phyloP scores from a whole-genome alignment of 2,888 invertebrate genomes.

The Cephus sareptanus region DNA sequence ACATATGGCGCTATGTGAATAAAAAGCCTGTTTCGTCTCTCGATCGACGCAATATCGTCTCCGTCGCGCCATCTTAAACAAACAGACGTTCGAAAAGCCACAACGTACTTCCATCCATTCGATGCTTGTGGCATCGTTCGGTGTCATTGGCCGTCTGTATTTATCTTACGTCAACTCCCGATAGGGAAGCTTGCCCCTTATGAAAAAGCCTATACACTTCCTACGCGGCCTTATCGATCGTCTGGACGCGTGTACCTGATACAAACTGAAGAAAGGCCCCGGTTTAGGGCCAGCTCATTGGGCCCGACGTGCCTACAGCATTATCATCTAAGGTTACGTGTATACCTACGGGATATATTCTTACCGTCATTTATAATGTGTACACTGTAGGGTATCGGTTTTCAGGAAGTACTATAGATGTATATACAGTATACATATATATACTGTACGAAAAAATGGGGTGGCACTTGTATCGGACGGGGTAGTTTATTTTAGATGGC shows the following conservation, averaged over 20 bases:
- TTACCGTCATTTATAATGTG: background rate
- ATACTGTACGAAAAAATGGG: background rate
- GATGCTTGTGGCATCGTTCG: background rate
- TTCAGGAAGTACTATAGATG: background rate
- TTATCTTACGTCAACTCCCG: conserved; percentile 39
- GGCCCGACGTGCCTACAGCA: background rate
- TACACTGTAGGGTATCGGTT: background rate
- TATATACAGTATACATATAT: background rate
- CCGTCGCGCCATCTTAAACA: background rate
- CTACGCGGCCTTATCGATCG: background rate
- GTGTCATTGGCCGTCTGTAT: conserved; percentile 21
- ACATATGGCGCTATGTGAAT: background rate
- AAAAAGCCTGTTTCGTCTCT: background rate
- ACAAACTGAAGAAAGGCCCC: background rate
- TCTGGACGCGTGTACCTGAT: background rate
- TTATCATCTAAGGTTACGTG: background rate
- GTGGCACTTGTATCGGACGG: background rate
- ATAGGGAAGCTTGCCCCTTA: conserved; percentile 29
- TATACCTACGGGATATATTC: background rate
- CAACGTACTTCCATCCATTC: background rate
- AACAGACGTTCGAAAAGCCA: background rate
- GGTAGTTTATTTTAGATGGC: background rate
- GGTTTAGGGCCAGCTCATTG: background rate
- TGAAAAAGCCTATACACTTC: background rate
- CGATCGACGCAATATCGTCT: background rate